Evolutionary conservation across 2,113 vertebrate genomes (phyloP).

Genomic region (Micronycteris hirsuta): DNA sequence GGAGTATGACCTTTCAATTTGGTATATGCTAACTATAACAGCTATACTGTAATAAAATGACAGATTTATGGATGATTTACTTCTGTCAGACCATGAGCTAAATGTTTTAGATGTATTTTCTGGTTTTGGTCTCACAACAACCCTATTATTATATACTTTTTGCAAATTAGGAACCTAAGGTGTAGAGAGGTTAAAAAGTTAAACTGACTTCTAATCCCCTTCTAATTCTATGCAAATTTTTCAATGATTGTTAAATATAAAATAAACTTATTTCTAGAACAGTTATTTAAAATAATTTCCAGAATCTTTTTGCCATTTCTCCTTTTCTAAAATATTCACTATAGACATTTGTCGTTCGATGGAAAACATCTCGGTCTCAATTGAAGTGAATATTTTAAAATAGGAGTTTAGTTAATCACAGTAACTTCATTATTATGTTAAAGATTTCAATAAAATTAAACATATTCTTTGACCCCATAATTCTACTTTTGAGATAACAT

Average conservation of each 20-base stretch:
- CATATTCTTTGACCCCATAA: background rate
- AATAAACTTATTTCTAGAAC: background rate
- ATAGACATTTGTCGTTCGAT: background rate
- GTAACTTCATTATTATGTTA: background rate
- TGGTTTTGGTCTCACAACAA: background rate
- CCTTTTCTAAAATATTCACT: background rate
- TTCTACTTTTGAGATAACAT: background rate
- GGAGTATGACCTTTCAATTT: background rate
- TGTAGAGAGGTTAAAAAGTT: background rate
- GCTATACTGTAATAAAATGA: background rate
- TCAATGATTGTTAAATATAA: background rate
- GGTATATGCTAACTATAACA: background rate
- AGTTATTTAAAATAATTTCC: background rate
- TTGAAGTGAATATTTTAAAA: background rate
- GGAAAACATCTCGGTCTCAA: background rate
- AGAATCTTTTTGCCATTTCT: background rate
- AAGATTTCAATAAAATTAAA: background rate
- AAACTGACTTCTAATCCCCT: background rate
- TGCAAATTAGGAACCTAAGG: background rate
- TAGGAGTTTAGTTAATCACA: background rate
- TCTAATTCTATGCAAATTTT: background rate
- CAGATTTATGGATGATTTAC: background rate
- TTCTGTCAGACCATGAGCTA: background rate
- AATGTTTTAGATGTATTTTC: background rate
- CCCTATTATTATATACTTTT: background rate